Conservation (phyloP, 2,888 invertebrate species). For the Caenorhabditis sp. region DNA sequence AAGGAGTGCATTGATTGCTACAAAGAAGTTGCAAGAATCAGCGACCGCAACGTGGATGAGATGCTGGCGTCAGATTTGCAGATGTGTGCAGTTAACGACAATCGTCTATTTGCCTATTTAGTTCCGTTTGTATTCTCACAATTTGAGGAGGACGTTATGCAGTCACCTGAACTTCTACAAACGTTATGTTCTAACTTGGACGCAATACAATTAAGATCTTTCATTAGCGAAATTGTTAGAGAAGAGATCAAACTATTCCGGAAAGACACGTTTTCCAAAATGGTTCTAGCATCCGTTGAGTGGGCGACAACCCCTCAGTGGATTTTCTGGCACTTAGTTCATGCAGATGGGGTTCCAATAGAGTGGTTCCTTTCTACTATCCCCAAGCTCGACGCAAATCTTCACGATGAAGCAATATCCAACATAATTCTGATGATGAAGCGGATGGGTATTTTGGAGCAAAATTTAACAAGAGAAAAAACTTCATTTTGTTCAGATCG, state of each 20-base stretch:
- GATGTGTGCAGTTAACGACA: constrained; percentile 86
- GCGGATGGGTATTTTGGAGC: constrained; percentile 72
- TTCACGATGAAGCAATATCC: constrained; percentile 94
- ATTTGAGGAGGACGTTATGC: constrained; percentile 82
- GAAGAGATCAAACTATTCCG: constrained; percentile 87
- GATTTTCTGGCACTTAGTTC: constrained; percentile 93
- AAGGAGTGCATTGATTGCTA: constrained; percentile 91
- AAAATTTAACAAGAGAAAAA: no score
- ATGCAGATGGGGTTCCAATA: constrained; percentile 71
- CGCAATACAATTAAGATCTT: constrained; percentile 91
- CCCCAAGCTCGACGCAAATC: constrained; percentile 87
- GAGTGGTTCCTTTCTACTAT: constrained; percentile 72
- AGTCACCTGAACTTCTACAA: constrained; percentile 87
- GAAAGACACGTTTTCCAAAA: constrained; percentile 84
- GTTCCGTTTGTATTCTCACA: constrained; percentile 93
- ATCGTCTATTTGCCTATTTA: constrained; percentile 86
- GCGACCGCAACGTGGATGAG: constrained; percentile 85
- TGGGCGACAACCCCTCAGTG: constrained; percentile 99
- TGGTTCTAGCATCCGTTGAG: constrained; percentile 88
- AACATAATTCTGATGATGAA: constrained; percentile 93
- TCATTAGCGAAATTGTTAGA: constrained; percentile 90
- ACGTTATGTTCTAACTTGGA: constrained; percentile 94
- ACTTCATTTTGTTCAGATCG: constrained; percentile 67
- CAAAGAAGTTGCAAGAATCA: constrained; percentile 86
- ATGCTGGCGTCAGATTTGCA: constrained; percentile 88